Evolutionary conservation across 2,888 invertebrate species (phyloP).

Genomic region (Nemoura dubitans): DNA sequence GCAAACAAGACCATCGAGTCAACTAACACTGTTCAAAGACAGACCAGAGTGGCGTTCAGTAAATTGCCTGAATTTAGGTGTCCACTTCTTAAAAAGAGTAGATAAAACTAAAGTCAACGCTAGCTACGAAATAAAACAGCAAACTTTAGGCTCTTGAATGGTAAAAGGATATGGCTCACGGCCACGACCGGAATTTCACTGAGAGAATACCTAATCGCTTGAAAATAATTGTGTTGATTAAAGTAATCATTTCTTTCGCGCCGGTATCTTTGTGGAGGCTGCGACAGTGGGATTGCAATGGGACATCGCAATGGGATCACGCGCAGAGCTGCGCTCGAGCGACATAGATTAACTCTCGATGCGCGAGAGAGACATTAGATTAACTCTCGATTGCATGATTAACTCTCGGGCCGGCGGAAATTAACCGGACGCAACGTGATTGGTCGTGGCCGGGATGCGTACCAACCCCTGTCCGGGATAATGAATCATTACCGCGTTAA

Average conservation of each 20-base stretch:
- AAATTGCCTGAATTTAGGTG: constrained; percentile 17
- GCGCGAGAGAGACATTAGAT: too few species aligned
- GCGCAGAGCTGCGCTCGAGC: not conserved
- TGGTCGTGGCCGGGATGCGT: not conserved
- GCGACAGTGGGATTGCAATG: not conserved
- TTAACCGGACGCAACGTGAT: constrained; percentile 27
- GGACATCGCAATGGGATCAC: not conserved
- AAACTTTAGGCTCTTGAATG: constrained; percentile 7
- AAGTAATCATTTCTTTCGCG: constrained; percentile 10
- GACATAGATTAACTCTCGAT: not conserved
- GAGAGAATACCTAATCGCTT: not conserved
- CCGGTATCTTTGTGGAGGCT: not conserved
- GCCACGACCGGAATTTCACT: not conserved
- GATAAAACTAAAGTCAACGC: not conserved
- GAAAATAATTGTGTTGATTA: not conserved
- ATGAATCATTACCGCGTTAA: constrained; percentile 23
- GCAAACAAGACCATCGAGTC: not conserved
- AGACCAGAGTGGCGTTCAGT: not conserved
- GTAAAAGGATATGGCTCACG: not conserved
- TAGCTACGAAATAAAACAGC: not conserved
- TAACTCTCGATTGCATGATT: not conserved
- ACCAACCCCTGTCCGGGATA: constrained; percentile 14
- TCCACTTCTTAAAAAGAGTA: not conserved
- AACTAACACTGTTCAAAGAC: constrained; percentile 13
- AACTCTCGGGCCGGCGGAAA: constrained; percentile 10